Evolutionary conservation across 2,888 invertebrate species (phyloP).

Genomic region (Agriopis aurantiaria): DNA sequence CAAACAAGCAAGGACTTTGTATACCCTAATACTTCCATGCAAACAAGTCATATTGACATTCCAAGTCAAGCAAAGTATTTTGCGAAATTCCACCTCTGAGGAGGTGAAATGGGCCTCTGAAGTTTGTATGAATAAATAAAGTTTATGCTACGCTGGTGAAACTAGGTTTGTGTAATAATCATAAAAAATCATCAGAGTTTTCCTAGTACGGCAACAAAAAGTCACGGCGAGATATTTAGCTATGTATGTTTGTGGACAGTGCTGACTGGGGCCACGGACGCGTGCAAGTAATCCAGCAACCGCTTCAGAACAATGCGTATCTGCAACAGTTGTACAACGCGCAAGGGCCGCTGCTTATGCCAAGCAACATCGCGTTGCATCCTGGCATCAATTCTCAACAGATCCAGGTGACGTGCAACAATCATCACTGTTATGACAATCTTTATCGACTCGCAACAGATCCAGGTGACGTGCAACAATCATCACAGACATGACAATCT

Average conservation of each 20-base stretch:
- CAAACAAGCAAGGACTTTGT: no score
- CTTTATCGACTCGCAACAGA: background rate
- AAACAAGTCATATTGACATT: no score
- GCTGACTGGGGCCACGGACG: conserved; percentile 91
- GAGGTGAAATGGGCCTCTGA: no score
- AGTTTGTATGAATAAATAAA: no score
- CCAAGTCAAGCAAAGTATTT: no score
- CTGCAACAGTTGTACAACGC: conserved; percentile 93
- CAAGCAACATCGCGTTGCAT: conserved; percentile 91
- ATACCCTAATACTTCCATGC: no score
- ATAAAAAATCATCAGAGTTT: no score
- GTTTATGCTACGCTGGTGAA: no score
- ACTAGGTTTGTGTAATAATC: no score
- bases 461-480: background rate
- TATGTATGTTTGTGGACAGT: conserved; percentile 52
- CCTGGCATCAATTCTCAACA: conserved; percentile 91
- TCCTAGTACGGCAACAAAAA: no score
- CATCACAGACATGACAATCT: background rate
- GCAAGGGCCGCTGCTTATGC: conserved; percentile 93
- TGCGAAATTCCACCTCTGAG: no score
- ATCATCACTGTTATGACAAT: background rate
- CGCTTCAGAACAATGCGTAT: conserved; percentile 90
- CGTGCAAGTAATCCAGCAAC: conserved; percentile 94
- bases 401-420: conserved; percentile 86
- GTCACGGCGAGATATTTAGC: background rate